These are phyloP conservation scores for Heloderma charlesbogerti DNA, from an alignment of 2,113 vertebrate species.

Conservation along the genomic window DNA sequence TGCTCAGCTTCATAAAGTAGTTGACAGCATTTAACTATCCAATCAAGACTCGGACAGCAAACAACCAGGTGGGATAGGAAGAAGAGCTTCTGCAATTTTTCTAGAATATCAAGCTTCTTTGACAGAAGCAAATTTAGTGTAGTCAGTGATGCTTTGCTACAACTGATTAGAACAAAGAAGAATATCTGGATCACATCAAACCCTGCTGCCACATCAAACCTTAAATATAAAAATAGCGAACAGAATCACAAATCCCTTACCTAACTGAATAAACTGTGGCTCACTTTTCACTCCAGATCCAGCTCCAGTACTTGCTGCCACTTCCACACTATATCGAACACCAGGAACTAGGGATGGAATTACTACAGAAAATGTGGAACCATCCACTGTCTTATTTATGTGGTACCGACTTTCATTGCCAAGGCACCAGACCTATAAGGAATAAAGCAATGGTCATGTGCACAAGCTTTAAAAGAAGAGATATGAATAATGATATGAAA, in stretches of 20 bases:
- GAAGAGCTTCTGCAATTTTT: neutral
- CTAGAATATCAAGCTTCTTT: neutral
- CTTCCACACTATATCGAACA: conserved; percentile 92
- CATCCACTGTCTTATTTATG: conserved; percentile 94
- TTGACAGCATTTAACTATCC: neutral
- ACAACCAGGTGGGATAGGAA: neutral
- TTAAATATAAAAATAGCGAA: conserved; percentile 9
- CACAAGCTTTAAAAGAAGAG: neutral
- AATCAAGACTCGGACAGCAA: neutral
- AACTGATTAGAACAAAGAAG: neutral
- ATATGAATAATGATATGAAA: neutral
- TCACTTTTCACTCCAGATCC: conserved; percentile 94
- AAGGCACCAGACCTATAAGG: conserved; percentile 93
- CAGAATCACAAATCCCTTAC: conserved; percentile 75
- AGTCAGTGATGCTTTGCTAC: neutral
- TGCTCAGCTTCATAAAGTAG: neutral
- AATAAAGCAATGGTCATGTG: rapidly evolving
- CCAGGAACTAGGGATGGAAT: conserved; percentile 92
- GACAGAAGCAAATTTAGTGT: neutral
- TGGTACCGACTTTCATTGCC: conserved; percentile 96
- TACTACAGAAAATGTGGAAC: conserved; percentile 88
- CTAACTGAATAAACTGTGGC: conserved; percentile 90
- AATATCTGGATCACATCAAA: conserved; percentile 36
- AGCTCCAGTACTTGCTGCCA: conserved; percentile 93
- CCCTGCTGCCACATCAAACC: neutral